Evolutionary conservation across 2,797 vertebrate species (phyloP), one percentile per base, ranked within the genome.

Genomic region (Heliangelus exortis): DNA sequence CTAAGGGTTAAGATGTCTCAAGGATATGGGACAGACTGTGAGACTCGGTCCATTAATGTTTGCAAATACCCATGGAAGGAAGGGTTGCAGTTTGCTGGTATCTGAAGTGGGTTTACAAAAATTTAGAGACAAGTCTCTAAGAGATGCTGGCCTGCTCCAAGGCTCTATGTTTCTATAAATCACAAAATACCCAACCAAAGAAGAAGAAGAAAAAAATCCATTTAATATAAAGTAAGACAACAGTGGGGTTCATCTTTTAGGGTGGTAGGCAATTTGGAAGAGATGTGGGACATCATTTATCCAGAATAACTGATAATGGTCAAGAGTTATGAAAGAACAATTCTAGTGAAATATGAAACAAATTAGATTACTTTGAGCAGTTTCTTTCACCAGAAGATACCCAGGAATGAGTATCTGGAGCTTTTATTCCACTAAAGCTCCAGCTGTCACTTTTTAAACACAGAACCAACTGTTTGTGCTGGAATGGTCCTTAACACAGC

Each of bases 31-130:
- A 87, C 14, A 0, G 3, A 26, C 53, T 86, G 69, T 62, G 57
- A 94, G 53, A 84, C 55, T 69, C 33, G 36, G 69, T 67, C 93
- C 59, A 82, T 74, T 87, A 79, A 88, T 74, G 71, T 84, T 74
- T 91, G 63, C 77, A 90, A 94, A 91, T 57, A 91, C 22, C 23
- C 50, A 22, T 15, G 25, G 76, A 82, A 65, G 33, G 93, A 88
- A 73, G 23, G n/a, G 54, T 62, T 88, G 50, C 54, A 71, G 50
- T 62, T 91, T 76, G 74, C 68, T 84, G 63, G 82, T 80, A 72
- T 51, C 31, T 81, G 79, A 83, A 91, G 41, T 13, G 39, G n/a
- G n/a, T 69, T 67, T 88, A 87, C 34, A n/a, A 91, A 71, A 90
- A 87, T 76, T 50, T 25, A 63, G 58, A 63, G 41, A 62, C 10